Percentiles rank a stretch among this genome's conserved stretches.
Evolutionary conservation across 2,113 vertebrate species (phyloP).

Genomic region (Colossoma macropomum): DNA sequence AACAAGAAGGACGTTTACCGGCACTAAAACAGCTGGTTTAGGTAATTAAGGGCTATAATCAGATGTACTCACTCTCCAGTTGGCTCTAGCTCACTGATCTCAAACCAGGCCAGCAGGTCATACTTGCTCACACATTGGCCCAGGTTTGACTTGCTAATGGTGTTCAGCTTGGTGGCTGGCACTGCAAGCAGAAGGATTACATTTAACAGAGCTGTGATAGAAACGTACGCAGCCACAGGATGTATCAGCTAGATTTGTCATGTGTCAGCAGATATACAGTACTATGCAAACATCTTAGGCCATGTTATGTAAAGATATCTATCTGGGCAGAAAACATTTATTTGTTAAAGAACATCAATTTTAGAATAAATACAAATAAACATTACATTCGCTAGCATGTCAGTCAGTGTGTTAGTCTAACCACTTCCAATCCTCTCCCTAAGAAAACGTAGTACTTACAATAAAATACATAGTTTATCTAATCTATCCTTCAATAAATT

Average conservation of each 20-base stretch:
- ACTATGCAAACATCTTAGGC: not conserved
- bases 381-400: too few species aligned
- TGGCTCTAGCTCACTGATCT: slow-evolving; percentile 98
- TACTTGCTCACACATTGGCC: slow-evolving; percentile 98
- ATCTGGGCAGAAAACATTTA: too few species aligned
- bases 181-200: slow-evolving; percentile 74
- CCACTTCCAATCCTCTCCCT: too few species aligned
- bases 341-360: too few species aligned
- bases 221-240: not conserved
- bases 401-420: too few species aligned
- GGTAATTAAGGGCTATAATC: not conserved
- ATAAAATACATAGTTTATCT: too few species aligned
- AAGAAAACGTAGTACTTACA: too few species aligned
- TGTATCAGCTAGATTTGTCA: not conserved
- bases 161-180: slow-evolving; percentile 94
- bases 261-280: not conserved
- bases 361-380: too few species aligned
- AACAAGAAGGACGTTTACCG: not conserved
- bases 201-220: not conserved
- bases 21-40: not conserved
- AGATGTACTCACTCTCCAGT: slow-evolving; percentile 93
- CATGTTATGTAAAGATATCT: too few species aligned
- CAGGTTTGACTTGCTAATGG: slow-evolving; percentile 92
- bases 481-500: too few species aligned
- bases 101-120: slow-evolving; percentile 97